These are phyloP conservation scores for Cotesia glomerata DNA, from an alignment of 1,140 invertebrate species.

Conservation along the genomic window DNA sequence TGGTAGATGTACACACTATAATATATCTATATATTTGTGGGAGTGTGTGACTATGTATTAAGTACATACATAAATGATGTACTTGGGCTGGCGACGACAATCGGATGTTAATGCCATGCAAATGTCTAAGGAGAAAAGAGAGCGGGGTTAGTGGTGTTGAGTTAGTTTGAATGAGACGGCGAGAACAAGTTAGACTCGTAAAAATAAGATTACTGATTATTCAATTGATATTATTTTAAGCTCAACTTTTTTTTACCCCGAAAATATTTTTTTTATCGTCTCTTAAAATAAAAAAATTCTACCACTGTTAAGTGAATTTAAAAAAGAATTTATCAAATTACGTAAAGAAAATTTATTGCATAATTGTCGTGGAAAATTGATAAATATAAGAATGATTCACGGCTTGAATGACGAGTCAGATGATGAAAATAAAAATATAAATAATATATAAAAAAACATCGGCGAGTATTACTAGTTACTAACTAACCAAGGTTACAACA, in stretches of 20 bases:
- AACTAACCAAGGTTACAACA: too few species aligned
- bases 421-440: not conserved
- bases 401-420: not conserved
- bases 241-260: not conserved
- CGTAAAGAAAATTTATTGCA: too few species aligned
- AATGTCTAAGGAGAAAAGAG: slow-evolving; percentile 36
- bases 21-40: not conserved
- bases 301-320: too few species aligned
- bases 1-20: not conserved
- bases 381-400: too few species aligned
- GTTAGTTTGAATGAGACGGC: not conserved
- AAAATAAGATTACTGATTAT: too few species aligned
- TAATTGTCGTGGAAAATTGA: too few species aligned
- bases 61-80: not conserved
- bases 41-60: not conserved
- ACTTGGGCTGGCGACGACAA: slow-evolving; percentile 30
- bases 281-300: too few species aligned
- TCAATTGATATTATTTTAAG: too few species aligned
- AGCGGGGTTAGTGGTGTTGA: slow-evolving; percentile 29
- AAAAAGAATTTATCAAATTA: too few species aligned
- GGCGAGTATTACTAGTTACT: too few species aligned
- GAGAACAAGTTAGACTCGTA: not conserved
- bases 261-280: too few species aligned
- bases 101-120: slow-evolving; percentile 53
- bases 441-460: not conserved